These are phyloP conservation scores for Cabera pusaria DNA, from an alignment of 2,888 invertebrate species.

Conservation along the genomic window DNA sequence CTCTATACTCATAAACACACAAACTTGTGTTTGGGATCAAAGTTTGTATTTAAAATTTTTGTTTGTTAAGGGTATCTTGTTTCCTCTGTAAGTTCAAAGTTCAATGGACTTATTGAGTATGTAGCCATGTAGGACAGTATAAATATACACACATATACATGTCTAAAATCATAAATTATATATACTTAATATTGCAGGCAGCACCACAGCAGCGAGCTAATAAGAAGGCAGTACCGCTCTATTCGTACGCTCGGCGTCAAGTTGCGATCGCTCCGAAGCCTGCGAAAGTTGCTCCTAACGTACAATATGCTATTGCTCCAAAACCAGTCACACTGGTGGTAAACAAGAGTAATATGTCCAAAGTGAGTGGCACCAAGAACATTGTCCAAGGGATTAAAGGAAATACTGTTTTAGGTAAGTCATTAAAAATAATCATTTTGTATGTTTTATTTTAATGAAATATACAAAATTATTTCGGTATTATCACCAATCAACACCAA, in stretches of 20 bases:
- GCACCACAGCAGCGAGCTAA: slow-evolving; percentile 32
- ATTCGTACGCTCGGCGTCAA: slow-evolving; percentile 51
- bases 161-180: no score
- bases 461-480: no score
- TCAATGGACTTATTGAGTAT: no score
- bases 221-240: slow-evolving; percentile 42
- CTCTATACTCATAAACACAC: no score
- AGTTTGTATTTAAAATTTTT: slow-evolving; percentile 1
- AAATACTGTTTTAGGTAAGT: slow-evolving; percentile 58
- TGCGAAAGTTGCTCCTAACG: slow-evolving; percentile 30
- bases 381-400: slow-evolving; percentile 48
- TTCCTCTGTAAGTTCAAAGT: no score
- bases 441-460: no score
- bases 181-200: no score
- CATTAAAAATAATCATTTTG: no score
- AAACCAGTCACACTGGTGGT: slow-evolving; percentile 54
- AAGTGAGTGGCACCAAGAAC: slow-evolving; percentile 52
- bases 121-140: no score
- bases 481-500: no score
- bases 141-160: no score
- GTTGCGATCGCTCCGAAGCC: slow-evolving; percentile 79
- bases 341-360: slow-evolving; percentile 39
- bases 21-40: no score
- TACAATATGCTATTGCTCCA: slow-evolving; percentile 60
- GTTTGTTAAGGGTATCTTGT: slow-evolving; percentile 1